Evolutionary conservation across 2,888 invertebrate genomes (phyloP).

Genomic region (Pseudococcus viburni): DNA sequence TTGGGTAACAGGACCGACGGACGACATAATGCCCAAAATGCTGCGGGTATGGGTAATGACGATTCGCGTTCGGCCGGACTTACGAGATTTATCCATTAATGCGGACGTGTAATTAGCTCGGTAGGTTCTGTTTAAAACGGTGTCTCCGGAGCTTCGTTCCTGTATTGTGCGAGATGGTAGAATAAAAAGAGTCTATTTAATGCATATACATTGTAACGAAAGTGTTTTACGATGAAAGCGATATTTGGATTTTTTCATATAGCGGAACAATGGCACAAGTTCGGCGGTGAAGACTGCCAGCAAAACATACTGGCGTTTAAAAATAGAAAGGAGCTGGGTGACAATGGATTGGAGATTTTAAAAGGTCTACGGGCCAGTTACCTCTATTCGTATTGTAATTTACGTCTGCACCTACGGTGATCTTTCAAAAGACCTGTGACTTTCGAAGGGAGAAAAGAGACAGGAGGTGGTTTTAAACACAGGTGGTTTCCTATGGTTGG

Average conservation of each 20-base stretch:
- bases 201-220: constrained; percentile 22
- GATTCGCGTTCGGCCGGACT: constrained; percentile 5
- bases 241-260: not conserved
- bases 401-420: not conserved
- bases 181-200: not conserved
- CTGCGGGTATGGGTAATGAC: not conserved
- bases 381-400: not conserved
- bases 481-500: too few relatives aligned
- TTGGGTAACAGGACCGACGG: not conserved
- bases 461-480: too few relatives aligned
- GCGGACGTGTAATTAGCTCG: not conserved
- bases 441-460: too few relatives aligned
- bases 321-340: constrained; percentile 10
- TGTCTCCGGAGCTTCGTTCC: not conserved
- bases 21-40: not conserved
- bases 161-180: not conserved
- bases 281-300: not conserved
- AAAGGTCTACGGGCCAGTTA: not conserved
- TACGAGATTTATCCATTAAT: constrained; percentile 35
- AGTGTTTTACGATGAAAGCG: constrained; percentile 27
- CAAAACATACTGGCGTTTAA: not conserved
- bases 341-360: not conserved
- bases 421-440: not conserved
- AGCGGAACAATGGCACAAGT: constrained; percentile 4
- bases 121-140: not conserved